Evolutionary conservation across 2,888 invertebrate genomes (phyloP), one percentile per base, ranked within the genome.

Genomic region (Dione vanillae): DNA sequence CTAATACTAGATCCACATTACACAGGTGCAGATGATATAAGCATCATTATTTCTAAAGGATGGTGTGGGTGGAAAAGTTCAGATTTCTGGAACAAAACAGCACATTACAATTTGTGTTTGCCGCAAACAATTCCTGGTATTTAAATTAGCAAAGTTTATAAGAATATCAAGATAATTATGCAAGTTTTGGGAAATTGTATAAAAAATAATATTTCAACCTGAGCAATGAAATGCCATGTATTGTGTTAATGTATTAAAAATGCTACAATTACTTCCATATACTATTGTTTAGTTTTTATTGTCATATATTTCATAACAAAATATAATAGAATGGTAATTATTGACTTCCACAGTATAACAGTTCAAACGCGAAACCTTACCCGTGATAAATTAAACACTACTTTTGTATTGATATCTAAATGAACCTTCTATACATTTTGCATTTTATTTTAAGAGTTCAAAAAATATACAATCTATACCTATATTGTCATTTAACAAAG

Each of bases 1-100:
- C 95, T 99, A n/a, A 97, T 99, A 78, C 93, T 99, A 49, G 99
- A 99, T 94, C 99, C 99, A 0, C 99, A 99, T 90, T 99, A 98
- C 88, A 98, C 98, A 0, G 99, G 98, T 0, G 87, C 94, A 0
- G 99, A 99, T 80, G 96, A 98, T 81, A 85, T 98, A 64, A 92
- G 94, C 43, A 94, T 94, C 0, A 95, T 97, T 64, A 92, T 96
- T 76, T 94, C 92, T 72, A 97, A 98, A 94, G 99, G 99, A 8
- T 99, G 99, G 98, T 99, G 99, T 86, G 98, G 97, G 0, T 99
- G 99, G 99, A 99, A 99, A 87, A 96, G 95, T 40, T 93, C 96
- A 2, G 96, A 97, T 74, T 99, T 99, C 89, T 99, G 99, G 99
- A 96, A 97, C 82, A 97, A 97, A 88, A 96, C 96, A 82, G 96